A percentile compares a stretch with the other conserved stretches of the same genome.
Conservation (phyloP, 64 coral and sea anemone species). For the Hydrozoanthus tunicans region DNA sequence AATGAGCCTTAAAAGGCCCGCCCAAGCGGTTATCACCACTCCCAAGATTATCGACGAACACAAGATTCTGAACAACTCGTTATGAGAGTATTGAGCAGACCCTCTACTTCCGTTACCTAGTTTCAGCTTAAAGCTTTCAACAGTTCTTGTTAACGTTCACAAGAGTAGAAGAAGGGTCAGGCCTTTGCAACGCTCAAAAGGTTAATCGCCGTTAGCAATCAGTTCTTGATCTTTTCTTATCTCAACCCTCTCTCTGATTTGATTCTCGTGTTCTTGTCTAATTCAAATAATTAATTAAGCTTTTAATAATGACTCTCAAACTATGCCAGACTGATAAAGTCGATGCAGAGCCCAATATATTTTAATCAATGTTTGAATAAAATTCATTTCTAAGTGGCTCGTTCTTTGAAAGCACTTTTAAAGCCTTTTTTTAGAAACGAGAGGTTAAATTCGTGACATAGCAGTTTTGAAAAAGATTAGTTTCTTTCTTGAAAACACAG, state of each 20-base stretch:
- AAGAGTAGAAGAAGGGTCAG: neutral
- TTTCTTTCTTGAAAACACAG: too few relatives aligned
- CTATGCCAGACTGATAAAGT: too few relatives aligned
- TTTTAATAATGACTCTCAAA: too few relatives aligned
- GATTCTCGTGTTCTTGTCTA: neutral
- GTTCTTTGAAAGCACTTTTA: too few relatives aligned
- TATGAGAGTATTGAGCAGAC: neutral
- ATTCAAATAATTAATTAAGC: neutral
- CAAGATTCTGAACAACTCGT: neutral
- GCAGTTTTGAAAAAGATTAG: too few relatives aligned
- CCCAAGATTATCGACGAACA: neutral
- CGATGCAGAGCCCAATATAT: too few relatives aligned
- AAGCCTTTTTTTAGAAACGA: too few relatives aligned
- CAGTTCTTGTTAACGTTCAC: neutral
- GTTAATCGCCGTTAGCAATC: neutral
- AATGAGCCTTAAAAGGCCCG: neutral
- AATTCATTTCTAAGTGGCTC: too few relatives aligned
- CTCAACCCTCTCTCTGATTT: neutral
- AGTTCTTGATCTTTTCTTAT: conserved; percentile 14
- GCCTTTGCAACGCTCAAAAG: neutral
- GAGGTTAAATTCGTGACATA: too few relatives aligned
- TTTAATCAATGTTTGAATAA: too few relatives aligned
- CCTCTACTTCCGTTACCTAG: conserved; percentile 16
- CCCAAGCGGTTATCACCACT: neutral
- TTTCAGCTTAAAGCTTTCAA: neutral